Percentiles rank a stretch among this genome's conserved stretches.
Evolutionary conservation across 2,113 vertebrate species (phyloP).

Genomic region (Cygnus buccinator): DNA sequence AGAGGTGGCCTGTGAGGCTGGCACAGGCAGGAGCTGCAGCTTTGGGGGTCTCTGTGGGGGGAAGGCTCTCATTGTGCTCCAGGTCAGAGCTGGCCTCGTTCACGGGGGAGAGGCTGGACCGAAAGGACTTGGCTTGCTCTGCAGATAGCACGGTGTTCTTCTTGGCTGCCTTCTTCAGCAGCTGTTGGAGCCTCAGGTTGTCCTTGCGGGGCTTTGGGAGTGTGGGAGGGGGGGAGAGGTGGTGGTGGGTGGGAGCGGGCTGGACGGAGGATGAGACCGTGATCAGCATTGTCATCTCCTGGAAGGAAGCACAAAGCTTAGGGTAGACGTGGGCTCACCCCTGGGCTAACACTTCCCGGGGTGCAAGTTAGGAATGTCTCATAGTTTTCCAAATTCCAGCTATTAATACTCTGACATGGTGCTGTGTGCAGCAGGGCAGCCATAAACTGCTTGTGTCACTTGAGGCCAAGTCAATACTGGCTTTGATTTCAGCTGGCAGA

Average conservation of each 20-base stretch:
- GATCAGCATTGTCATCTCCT: constrained; percentile 85
- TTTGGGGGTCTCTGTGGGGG: constrained; percentile 61
- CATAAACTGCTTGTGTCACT: not conserved
- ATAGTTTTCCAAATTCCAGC: not conserved
- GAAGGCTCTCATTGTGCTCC: constrained; percentile 75
- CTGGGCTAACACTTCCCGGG: not conserved
- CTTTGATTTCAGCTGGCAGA: not conserved
- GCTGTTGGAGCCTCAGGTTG: constrained; percentile 86
- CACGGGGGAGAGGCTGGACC: constrained; percentile 88
- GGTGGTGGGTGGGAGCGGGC: constrained; percentile 57
- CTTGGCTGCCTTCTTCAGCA: constrained; percentile 86
- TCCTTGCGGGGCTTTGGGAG: constrained; percentile 90
- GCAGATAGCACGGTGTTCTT: constrained; percentile 75
- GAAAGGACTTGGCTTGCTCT: constrained; percentile 75
- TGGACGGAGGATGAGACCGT: constrained; percentile 65
- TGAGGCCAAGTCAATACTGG: not conserved
- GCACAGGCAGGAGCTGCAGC: not conserved
- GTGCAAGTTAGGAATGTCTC: not conserved
- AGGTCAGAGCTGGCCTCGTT: constrained; percentile 88
- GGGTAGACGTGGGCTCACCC: not conserved
- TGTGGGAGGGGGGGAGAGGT: constrained; percentile 84
- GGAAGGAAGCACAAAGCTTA: constrained; percentile 28
- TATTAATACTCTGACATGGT: not conserved
- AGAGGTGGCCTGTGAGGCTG: constrained; percentile 32
- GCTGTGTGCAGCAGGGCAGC: not conserved